These are phyloP conservation scores for Dryas iulia DNA, from an alignment of 1,140 invertebrate genomes.

Conservation along the genomic window DNA sequence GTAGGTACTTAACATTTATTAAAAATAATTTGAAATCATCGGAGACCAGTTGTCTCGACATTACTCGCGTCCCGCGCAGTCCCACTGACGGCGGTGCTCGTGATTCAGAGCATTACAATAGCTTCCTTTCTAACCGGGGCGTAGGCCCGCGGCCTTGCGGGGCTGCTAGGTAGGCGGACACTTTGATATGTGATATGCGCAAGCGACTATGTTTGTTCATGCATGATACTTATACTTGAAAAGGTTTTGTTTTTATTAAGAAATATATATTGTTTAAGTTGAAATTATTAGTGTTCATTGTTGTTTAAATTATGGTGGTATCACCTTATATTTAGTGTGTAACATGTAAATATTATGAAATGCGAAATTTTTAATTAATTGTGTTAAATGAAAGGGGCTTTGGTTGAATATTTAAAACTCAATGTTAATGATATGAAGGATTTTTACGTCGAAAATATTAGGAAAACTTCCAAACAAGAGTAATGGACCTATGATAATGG, in stretches of 20 bases:
- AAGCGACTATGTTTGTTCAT: slow-evolving; percentile 23
- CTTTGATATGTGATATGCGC: slow-evolving; percentile 46
- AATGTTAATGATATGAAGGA: no score
- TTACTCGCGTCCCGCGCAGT: slow-evolving; percentile 2
- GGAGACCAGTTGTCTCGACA: background rate
- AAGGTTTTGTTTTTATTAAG: slow-evolving; percentile 6
- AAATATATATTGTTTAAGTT: background rate
- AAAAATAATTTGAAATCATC: background rate
- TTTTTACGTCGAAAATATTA: no score
- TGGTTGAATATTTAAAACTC: no score
- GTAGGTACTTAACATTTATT: background rate
- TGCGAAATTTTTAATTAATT: no score
- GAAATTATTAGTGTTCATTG: slow-evolving; percentile 2
- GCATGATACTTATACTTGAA: background rate
- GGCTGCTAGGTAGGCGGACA: slow-evolving; percentile 38
- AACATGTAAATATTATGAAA: no score
- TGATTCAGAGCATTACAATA: slow-evolving; percentile 50
- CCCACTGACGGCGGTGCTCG: slow-evolving; percentile 11
- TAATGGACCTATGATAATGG: no score
- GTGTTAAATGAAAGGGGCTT: no score
- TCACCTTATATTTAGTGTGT: no score
- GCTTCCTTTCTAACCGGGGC: slow-evolving; percentile 56
- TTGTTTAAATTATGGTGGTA: background rate
- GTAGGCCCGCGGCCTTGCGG: slow-evolving; percentile 53
- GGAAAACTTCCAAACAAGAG: no score